A percentile compares a stretch with the other conserved stretches of the same genome.
These are phyloP conservation scores for Aproaerema taeniolella DNA, from an alignment of 2,888 invertebrate genomes.

Conservation along the genomic window DNA sequence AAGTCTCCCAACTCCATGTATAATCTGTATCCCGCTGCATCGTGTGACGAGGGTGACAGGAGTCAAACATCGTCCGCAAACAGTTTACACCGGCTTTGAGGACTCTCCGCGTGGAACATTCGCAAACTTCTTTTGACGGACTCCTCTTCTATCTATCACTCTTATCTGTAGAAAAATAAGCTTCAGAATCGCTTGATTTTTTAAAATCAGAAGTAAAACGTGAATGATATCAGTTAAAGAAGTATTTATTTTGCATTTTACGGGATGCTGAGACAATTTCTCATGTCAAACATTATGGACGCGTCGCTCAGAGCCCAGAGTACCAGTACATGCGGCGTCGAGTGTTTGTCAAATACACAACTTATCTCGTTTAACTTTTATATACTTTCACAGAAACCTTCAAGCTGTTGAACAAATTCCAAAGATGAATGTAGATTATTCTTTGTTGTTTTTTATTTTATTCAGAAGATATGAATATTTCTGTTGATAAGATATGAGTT, in stretches of 20 bases:
- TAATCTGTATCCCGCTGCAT: no score
- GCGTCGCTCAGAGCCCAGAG: no score
- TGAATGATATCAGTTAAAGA: background rate
- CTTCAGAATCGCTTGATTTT: background rate
- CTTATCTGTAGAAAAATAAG: background rate
- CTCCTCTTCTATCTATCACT: background rate
- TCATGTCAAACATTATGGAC: background rate
- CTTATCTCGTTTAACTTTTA: no score
- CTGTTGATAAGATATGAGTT: no score
- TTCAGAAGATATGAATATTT: no score
- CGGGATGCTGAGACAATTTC: conserved; percentile 1
- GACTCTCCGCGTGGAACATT: background rate
- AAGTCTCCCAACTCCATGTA: no score
- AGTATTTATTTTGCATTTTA: conserved; percentile 1
- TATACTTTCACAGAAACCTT: no score
- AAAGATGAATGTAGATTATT: no score
- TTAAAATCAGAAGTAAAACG: background rate
- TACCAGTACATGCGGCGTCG: no score
- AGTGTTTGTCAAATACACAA: no score
- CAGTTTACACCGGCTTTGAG: background rate
- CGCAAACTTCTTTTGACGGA: background rate
- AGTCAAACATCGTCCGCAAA: background rate
- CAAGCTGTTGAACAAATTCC: no score
- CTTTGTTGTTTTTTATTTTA: no score
- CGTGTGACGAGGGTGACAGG: background rate